Evolutionary conservation across 2,797 vertebrate genomes (phyloP), one percentile per base, ranked within the genome.

Genomic region (Arnoldichthys spilopterus): DNA sequence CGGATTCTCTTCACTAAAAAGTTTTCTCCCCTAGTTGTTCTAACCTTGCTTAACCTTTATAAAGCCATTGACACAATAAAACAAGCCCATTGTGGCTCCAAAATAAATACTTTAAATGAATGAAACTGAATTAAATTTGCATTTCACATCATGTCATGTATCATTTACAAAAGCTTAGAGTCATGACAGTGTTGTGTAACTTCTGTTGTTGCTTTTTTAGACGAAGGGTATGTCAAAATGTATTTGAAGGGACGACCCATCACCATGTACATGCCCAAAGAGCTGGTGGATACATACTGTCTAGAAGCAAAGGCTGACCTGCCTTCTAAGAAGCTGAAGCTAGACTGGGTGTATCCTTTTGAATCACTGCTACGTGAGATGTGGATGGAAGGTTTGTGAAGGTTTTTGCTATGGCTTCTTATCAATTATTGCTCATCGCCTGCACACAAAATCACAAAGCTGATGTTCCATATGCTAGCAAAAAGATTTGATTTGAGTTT

Each of bases 291-390:
- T 63, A 90, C 92, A 85, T 99, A 99, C 92, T 96, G 89, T 88
- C 90, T 99, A 92, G 98, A 99, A 85, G 94, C 95, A 83, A 95
- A 95, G 91, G 93, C 92, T 24, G 98, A 99, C 32, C 92, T 98
- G 68, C 96, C 97, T 24, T 72, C 92, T 88, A 97, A 94, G 91
- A 96, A 96, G 74, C 96, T 99, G 87, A 99, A 99, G 86, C 92
- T 99, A 90, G 96, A 99, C 88, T 99, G 98, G 98, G 98, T 99
- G 97, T 99, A 99, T 99, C 98, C 98, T 98, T 97, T 77, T 76
- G 59, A 62, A 43, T 70, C 43, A 13, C 12, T 56, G 61, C 20
- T 68, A 24, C 24, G 6, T 75, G 61, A 37, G 69, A 78, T 80
- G 58, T 40, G 32, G 18, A 37, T 13, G 18, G 13, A 22, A 37